Evolutionary conservation across 2,113 vertebrate species (phyloP).

Genomic region (Myrmecophaga tridactyla): DNA sequence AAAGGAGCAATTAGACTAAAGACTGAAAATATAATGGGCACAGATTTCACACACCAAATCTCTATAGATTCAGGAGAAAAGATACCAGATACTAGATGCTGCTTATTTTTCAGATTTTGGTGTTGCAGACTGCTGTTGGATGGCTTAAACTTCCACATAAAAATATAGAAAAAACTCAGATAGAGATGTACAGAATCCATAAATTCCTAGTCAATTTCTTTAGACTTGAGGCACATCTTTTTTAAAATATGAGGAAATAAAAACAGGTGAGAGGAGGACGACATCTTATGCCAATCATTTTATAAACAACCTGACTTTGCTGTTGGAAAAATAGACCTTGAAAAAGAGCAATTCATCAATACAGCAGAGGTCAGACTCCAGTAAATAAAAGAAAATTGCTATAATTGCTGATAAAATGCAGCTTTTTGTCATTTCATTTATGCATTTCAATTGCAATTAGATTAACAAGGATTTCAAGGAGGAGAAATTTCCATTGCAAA

Average conservation of each 20-base stretch:
- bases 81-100: neutral
- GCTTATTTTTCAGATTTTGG: conserved; percentile 43
- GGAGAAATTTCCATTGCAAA: conserved; percentile 77
- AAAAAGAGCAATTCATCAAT: conserved; percentile 81
- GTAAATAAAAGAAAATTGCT: conserved; percentile 81
- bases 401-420: conserved; percentile 79
- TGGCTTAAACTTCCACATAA: conserved; percentile 37
- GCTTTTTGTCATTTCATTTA: conserved; percentile 78
- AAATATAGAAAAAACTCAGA: conserved; percentile 20
- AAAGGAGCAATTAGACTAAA: conserved; percentile 32
- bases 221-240: conserved; percentile 27
- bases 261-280: conserved; percentile 5
- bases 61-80: conserved; percentile 30
- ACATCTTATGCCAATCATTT: conserved; percentile 66
- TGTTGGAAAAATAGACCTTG: conserved; percentile 79
- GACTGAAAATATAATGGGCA: conserved; percentile 40
- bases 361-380: conserved; percentile 78
- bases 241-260: conserved; percentile 30
- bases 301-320: conserved; percentile 72
- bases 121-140: neutral
- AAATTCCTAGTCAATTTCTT: conserved; percentile 62
- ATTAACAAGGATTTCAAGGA: conserved; percentile 76
- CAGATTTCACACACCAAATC: conserved; percentile 37
- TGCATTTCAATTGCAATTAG: conserved; percentile 80
- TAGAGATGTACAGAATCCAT: neutral